phyloP scores from a whole-genome alignment of 1,140 invertebrate species.

The Bombus superbus region DNA sequence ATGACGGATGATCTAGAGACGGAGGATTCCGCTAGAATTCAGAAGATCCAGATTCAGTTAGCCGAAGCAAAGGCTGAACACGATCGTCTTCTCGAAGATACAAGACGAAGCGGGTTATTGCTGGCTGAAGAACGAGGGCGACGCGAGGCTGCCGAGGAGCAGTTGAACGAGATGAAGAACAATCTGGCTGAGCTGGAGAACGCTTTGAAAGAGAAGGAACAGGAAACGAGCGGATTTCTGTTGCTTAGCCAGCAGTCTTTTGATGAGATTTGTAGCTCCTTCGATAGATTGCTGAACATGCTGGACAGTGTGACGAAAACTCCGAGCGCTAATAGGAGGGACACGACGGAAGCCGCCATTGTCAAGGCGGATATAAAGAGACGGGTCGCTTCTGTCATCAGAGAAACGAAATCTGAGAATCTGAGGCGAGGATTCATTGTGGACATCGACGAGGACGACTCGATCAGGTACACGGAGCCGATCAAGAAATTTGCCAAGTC shows the following conservation, averaged over 20 bases:
- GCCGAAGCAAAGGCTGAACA: conserved; percentile 54
- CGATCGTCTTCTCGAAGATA: conserved; percentile 61
- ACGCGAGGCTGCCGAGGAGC: conserved; percentile 71
- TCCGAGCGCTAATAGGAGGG: conserved; percentile 9
- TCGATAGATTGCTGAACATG: conserved; percentile 73
- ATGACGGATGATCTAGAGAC: background rate
- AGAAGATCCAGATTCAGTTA: conserved; percentile 54
- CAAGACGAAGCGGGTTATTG: conserved; percentile 45
- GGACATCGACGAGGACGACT: background rate
- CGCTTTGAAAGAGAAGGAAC: conserved; percentile 70
- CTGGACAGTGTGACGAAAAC: conserved; percentile 63
- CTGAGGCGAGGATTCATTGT: conserved; percentile 57
- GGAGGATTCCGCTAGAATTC: conserved; percentile 28
- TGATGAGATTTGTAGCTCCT: conserved; percentile 74
- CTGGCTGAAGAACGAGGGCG: conserved; percentile 71
- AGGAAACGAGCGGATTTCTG: conserved; percentile 71
- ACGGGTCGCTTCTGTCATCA: conserved; percentile 68
- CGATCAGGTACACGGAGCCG: conserved; percentile 32
- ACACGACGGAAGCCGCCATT: background rate
- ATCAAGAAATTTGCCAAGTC: conserved; percentile 73
- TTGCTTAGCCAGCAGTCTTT: conserved; percentile 75
- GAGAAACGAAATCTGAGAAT: conserved; percentile 79
- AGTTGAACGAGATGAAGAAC: conserved; percentile 67
- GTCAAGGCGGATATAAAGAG: conserved; percentile 63
- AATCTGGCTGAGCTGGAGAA: conserved; percentile 72